Conservation (phyloP, 2,797 vertebrate species). For the Melanotaenia parkinsoni region DNA sequence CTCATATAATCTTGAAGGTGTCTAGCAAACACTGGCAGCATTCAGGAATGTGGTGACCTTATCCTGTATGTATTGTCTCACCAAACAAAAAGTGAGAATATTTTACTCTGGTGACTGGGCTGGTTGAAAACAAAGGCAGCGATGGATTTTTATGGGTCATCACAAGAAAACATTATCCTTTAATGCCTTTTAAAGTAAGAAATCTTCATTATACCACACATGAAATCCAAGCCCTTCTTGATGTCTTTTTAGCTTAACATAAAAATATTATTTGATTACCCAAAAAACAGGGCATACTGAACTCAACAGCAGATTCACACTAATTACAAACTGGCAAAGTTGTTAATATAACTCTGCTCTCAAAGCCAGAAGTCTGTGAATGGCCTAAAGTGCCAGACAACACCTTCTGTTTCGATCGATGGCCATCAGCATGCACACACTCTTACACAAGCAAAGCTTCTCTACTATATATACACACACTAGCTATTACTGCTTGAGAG, state of each 20-base stretch:
- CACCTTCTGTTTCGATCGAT: constrained; percentile 85
- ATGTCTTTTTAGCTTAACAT: constrained; percentile 1
- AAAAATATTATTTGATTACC: constrained; percentile 52
- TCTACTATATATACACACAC: constrained; percentile 66
- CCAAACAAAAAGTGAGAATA: background rate
- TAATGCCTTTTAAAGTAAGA: background rate
- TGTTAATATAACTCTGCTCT: constrained; percentile 81
- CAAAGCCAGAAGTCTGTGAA: constrained; percentile 80
- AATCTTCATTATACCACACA: background rate
- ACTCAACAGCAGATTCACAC: constrained; percentile 76
- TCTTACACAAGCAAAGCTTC: constrained; percentile 62
- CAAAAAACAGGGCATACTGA: constrained; percentile 54
- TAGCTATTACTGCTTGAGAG: constrained; percentile 62
- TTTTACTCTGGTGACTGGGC: background rate
- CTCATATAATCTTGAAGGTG: background rate
- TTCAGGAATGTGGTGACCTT: background rate
- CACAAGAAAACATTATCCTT: background rate
- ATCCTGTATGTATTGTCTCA: background rate
- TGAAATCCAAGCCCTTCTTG: background rate
- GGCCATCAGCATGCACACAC: constrained; percentile 74
- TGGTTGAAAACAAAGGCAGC: background rate
- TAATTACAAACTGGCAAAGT: constrained; percentile 83
- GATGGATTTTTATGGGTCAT: background rate
- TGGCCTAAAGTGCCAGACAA: constrained; percentile 83
- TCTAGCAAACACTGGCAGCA: background rate